A percentile compares a stretch with the other conserved stretches of the same genome.
These are phyloP conservation scores for Protobothrops flavoviridis DNA, from an alignment of 2,113 vertebrate species.

Conservation along the genomic window DNA sequence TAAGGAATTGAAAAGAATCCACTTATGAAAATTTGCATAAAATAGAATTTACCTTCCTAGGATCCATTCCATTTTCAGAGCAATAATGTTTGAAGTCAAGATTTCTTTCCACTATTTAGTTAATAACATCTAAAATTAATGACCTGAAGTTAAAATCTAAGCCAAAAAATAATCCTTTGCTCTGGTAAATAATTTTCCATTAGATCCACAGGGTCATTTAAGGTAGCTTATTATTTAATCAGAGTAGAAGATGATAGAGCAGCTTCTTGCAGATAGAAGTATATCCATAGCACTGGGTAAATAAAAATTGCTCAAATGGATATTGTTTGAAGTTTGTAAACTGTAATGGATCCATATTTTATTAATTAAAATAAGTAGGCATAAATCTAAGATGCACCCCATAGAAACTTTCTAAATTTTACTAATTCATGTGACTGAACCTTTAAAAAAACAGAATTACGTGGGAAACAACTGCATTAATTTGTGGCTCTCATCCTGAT, in stretches of 20 bases:
- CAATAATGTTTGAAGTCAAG: background rate
- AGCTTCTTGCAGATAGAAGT: background rate
- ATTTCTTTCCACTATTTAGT: background rate
- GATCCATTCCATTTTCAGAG: background rate
- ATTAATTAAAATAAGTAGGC: background rate
- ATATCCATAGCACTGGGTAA: background rate
- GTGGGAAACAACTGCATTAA: background rate
- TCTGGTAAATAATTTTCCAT: constrained; percentile 26
- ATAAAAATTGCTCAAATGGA: background rate
- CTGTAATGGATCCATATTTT: background rate
- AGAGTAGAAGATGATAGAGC: background rate
- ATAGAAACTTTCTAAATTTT: background rate
- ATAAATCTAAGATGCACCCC: background rate
- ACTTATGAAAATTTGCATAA: background rate
- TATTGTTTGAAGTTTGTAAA: background rate
- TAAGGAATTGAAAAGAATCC: background rate
- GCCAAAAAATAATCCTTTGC: constrained; percentile 24
- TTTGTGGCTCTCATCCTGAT: background rate
- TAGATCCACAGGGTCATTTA: background rate
- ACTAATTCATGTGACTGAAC: background rate
- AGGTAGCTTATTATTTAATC: background rate
- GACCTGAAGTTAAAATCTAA: background rate
- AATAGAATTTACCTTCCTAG: background rate
- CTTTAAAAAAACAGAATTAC: background rate
- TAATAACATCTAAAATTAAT: constrained; percentile 24